Evolutionary conservation across 2,888 invertebrate genomes (phyloP).

Genomic region (Clostera curtula): DNA sequence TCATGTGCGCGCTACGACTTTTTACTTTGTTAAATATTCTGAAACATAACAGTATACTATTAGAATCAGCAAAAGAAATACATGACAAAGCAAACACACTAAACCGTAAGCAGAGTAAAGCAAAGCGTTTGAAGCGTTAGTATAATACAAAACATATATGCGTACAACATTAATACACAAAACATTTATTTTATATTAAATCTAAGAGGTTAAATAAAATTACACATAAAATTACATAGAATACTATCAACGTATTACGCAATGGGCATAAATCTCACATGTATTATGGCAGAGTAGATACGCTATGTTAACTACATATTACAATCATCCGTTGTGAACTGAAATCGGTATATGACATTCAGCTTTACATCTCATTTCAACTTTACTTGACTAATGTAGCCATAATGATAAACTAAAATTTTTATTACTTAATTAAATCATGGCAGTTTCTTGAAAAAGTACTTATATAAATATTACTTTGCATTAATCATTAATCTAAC

Average conservation of each 20-base stretch:
- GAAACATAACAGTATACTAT: slow-evolving; percentile 73
- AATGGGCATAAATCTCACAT: slow-evolving; percentile 54
- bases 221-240: slow-evolving; percentile 47
- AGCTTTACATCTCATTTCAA: no score
- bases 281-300: slow-evolving; percentile 46
- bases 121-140: slow-evolving; percentile 51
- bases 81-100: slow-evolving; percentile 33
- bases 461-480: slow-evolving; percentile 18
- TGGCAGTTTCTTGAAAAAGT: no score
- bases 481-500: slow-evolving; percentile 13
- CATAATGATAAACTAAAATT: slow-evolving; percentile 10
- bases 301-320: slow-evolving; percentile 38
- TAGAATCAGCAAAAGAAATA: slow-evolving; percentile 57
- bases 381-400: no score
- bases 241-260: slow-evolving; percentile 32
- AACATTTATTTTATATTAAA: slow-evolving; percentile 38
- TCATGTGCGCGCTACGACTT: slow-evolving; percentile 99
- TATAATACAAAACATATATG: slow-evolving; percentile 43
- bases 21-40: slow-evolving; percentile 98
- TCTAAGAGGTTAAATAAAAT: slow-evolving; percentile 41
- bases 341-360: no score
- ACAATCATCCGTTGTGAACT: no score
- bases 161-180: slow-evolving; percentile 51
- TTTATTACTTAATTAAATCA: slow-evolving; percentile 14
- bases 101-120: slow-evolving; percentile 39